phyloP scores from a whole-genome alignment of 1,140 invertebrate genomes.

The Uloborus diversus region DNA sequence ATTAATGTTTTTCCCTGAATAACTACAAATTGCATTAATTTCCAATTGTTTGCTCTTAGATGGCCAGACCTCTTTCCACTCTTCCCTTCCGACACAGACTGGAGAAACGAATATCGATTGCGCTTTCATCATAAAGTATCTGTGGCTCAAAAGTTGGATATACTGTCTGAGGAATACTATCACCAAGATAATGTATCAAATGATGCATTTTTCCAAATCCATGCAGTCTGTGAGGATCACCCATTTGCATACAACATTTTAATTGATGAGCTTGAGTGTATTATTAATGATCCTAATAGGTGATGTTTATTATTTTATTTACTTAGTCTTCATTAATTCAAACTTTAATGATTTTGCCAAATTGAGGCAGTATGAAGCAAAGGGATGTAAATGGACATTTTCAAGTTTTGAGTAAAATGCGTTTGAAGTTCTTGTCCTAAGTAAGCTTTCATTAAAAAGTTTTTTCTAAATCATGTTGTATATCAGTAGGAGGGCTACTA shows the following conservation, averaged over 20 bases:
- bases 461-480: neutral
- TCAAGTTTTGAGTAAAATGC: neutral
- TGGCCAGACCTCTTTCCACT: too few species aligned
- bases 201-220: constrained; percentile 65
- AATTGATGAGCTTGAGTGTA: constrained; percentile 65
- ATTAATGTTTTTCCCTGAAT: too few species aligned
- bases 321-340: neutral
- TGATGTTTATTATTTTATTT: neutral
- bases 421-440: neutral
- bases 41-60: too few species aligned
- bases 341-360: neutral
- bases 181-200: constrained; percentile 66
- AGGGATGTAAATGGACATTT: neutral
- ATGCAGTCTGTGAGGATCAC: constrained; percentile 64
- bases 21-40: too few species aligned
- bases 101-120: constrained; percentile 2
- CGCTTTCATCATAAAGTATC: neutral
- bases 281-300: constrained; percentile 62
- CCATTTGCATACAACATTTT: constrained; percentile 65
- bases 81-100: too few species aligned
- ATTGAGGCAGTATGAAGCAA: neutral
- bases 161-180: constrained; percentile 66
- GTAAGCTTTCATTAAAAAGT: neutral
- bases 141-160: constrained; percentile 56
- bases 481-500: too few species aligned